Base-by-base conservation (phyloP, 1,140 invertebrate genomes). In the Orchesella cincta region DNA sequence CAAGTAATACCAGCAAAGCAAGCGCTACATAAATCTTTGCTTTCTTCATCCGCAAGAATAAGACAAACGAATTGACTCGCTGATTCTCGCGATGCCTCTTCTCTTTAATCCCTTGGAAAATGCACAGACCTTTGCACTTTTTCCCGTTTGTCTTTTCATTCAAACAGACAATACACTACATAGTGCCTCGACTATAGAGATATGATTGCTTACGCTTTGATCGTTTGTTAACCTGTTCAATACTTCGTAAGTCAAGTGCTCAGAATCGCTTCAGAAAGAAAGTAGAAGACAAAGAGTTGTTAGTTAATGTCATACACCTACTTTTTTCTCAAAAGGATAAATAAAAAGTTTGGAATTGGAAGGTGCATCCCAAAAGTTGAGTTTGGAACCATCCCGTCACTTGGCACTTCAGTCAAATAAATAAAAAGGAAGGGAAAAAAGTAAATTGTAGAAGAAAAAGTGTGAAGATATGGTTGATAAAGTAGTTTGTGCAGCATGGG, bases 81-180 rank as follows among this genome's bases (percentile, higher is more conserved):
- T n/a, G n/a, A n/a, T n/a, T n/a, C n/a, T n/a, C n/a, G 54, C 12
- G 54, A 14, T 26, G 23, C n/a, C 14, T 57, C n/a, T 16, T 14
- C 20, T 46, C 3, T 67, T 67, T 67, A 67, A 67, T 67, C 62
- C 62, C 62, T 33, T 67, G 62, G 62, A 67, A 67, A 67, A 67
- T 67, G 31, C 62, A 67, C 62, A 33, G 62, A 67, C 62, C 62
- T 67, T 67, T 67, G 62, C 62, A 67, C 26, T 67, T 67, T n/a
- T 67, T 67, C 23, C 62, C 62, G 33, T 67, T 67, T 67, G 14
- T 31, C 23, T 23, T 57, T 12, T n/a, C n/a, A n/a, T n/a, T n/a
- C n/a, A n/a, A n/a, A n/a, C n/a, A n/a, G n/a, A n/a, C n/a, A n/a
- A n/a, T n/a, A n/a, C n/a, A n/a, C n/a, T n/a, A n/a, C n/a, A n/a